These are phyloP conservation scores for Gambusia holbrooki DNA, from an alignment of 2,113 vertebrate genomes.

Conservation along the genomic window DNA sequence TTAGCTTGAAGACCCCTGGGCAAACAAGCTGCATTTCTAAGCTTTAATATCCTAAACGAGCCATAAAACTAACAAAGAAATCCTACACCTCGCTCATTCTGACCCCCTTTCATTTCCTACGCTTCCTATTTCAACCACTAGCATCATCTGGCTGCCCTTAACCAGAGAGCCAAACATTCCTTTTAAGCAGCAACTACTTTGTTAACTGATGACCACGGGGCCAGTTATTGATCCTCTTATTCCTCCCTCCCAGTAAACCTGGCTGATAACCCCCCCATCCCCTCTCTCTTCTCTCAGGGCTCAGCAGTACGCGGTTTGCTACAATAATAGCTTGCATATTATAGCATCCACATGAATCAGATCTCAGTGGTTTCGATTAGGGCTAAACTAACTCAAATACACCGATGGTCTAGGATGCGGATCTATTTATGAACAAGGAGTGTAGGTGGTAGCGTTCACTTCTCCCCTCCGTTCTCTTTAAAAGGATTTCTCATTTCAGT, in stretches of 20 bases:
- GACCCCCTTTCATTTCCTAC: conserved; percentile 70
- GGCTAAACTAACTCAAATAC: conserved; percentile 70
- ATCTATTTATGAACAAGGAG: conserved; percentile 75
- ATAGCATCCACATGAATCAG: conserved; percentile 76
- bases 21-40: conserved; percentile 64
- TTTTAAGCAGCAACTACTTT: conserved; percentile 80
- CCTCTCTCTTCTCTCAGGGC: conserved; percentile 65
- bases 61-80: conserved; percentile 70
- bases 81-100: conserved; percentile 64
- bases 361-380: conserved; percentile 75
- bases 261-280: conserved; percentile 67
- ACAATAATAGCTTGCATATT: conserved; percentile 76
- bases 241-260: conserved; percentile 69
- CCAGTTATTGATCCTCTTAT: conserved; percentile 80
- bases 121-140: conserved; percentile 74
- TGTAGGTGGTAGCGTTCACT: conserved; percentile 77
- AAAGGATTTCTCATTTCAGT: conserved; percentile 74
- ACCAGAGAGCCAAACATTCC: conserved; percentile 75
- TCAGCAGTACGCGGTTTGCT: conserved; percentile 49
- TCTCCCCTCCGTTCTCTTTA: conserved; percentile 66
- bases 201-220: conserved; percentile 82
- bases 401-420: conserved; percentile 61
- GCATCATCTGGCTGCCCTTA: conserved; percentile 78
- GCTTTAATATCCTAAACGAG: conserved; percentile 74
- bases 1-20: conserved; percentile 69